A percentile compares a stretch with the other conserved stretches of the same genome.
Conservation (phyloP, 2,113 vertebrate species). For the Cyphomyrus discorhynchus region DNA sequence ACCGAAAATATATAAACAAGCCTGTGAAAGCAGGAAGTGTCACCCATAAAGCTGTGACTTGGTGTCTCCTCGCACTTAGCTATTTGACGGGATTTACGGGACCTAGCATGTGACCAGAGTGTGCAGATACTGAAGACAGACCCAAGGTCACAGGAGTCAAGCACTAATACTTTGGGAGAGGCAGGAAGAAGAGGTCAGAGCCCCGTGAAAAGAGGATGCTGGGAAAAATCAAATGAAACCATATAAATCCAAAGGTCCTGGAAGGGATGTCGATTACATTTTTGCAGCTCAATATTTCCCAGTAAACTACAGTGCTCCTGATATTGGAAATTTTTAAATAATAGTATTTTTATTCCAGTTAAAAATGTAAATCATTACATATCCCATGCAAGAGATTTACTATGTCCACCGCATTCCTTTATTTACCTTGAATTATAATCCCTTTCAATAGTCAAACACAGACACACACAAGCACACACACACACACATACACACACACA, state of each 20-base stretch:
- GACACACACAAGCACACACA: neutral
- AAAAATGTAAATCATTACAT: neutral
- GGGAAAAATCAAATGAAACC: neutral
- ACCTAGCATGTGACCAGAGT: neutral
- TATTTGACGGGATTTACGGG: neutral
- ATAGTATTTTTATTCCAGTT: neutral
- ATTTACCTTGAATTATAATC: neutral
- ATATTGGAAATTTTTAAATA: neutral
- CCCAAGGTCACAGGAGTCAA: constrained; percentile 9
- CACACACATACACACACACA: neutral
- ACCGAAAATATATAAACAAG: neutral
- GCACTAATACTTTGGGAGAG: constrained; percentile 10
- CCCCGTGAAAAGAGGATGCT: neutral
- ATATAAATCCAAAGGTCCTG: neutral
- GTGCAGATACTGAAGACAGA: neutral
- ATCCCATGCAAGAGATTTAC: neutral
- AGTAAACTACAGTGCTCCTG: neutral
- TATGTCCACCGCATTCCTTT: neutral
- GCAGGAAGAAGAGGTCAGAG: constrained; percentile 12
- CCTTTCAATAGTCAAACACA: neutral
- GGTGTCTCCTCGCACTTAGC: neutral
- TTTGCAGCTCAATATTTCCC: neutral
- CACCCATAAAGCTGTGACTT: neutral
- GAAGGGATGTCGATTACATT: neutral
- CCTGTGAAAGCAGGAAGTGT: neutral